Conservation (phyloP, 2,113 vertebrate species). For the Brachyistius frenatus region DNA sequence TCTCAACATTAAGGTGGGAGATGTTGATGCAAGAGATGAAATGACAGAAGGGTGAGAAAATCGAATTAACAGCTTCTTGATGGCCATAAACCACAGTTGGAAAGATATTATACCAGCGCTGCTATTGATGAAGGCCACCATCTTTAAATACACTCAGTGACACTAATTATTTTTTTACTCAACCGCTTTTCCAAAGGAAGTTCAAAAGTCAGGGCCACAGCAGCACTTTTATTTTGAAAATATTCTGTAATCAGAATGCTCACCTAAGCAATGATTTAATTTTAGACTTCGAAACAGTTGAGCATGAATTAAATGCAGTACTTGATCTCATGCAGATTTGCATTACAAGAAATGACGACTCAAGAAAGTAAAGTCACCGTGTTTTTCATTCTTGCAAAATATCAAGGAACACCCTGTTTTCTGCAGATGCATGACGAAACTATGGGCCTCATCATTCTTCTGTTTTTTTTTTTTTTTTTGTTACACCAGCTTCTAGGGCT, state of each 20-base stretch:
- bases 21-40: slow-evolving; percentile 5
- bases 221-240: no score
- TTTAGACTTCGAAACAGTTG: no score
- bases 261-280: no score
- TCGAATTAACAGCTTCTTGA: slow-evolving; percentile 40
- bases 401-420: neutral
- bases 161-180: no score
- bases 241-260: no score
- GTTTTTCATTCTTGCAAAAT: no score
- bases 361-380: no score
- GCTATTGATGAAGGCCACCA: neutral
- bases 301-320: no score
- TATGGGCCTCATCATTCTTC: neutral
- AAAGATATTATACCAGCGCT: neutral
- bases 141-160: neutral
- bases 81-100: slow-evolving; percentile 13
- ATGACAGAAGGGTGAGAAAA: slow-evolving; percentile 4
- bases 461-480: neutral
- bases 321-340: no score
- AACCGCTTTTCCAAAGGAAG: no score
- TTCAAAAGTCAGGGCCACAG: no score
- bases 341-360: no score
- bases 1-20: neutral
- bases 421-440: neutral
- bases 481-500: neutral